Percentiles rank a stretch among this genome's conserved stretches.
Conservation (phyloP, 2,797 vertebrate genomes). For the Neostethus bicornis region DNA sequence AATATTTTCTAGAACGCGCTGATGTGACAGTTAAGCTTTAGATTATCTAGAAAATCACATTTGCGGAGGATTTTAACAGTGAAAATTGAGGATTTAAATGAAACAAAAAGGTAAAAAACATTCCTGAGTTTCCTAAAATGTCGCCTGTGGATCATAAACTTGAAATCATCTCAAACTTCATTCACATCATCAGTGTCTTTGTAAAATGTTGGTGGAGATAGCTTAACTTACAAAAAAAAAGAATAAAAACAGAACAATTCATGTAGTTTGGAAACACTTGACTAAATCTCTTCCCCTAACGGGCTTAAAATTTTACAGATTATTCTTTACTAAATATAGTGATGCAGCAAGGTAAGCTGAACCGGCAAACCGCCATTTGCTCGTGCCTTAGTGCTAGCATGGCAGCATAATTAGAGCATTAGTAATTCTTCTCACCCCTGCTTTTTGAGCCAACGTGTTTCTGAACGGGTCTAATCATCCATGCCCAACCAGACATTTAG, state of each 20-base stretch:
- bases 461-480: background rate
- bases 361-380: constrained; percentile 24
- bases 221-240: constrained; percentile 8
- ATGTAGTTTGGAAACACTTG: background rate
- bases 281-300: constrained; percentile 32
- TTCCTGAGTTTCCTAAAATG: background rate
- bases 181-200: constrained; percentile 26
- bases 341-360: constrained; percentile 73
- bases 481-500: constrained; percentile 2
- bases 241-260: background rate
- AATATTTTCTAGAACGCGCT: too few relatives aligned
- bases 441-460: background rate
- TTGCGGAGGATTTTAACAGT: too few relatives aligned
- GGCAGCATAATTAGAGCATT: constrained; percentile 28
- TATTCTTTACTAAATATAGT: constrained; percentile 75
- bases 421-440: constrained; percentile 7
- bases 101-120: background rate
- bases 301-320: constrained; percentile 68
- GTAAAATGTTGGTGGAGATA: constrained; percentile 74
- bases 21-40: too few relatives aligned
- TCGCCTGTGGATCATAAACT: constrained; percentile 12
- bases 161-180: background rate
- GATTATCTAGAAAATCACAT: too few relatives aligned
- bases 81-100: too few relatives aligned
- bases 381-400: constrained; percentile 44